Base-by-base conservation (phyloP, 2,113 vertebrate genomes). In the Erinaceus europaeus region DNA sequence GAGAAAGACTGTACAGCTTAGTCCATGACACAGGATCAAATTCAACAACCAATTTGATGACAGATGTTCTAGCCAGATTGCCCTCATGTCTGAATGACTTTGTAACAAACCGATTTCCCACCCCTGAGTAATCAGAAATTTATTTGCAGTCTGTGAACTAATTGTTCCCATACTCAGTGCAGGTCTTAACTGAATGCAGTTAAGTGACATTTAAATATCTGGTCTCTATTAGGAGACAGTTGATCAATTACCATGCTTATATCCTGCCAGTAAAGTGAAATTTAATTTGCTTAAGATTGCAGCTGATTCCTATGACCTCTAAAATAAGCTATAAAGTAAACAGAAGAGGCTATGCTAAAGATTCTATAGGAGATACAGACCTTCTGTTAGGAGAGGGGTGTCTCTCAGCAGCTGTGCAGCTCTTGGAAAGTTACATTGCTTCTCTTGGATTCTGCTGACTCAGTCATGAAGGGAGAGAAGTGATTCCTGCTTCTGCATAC, bases 111-210 rank as follows among this genome's bases (percentile, higher is more conserved):
- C 55, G 21, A 75, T 88, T 1, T 73, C 29, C 68, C 59, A 64
- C 68, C 62, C 84, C 68, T 59, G 52, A 84, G 76, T 29, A 83
- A 91, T 80, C 86, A 88, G 72, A 88, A 67, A 90, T 86, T 90
- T 92, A 90, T 86, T 86, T 91, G 55, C 46, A 77, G 40, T 84
- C 76, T 88, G 46, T 91, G 62, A 68, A 76, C 72, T 90, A 94
- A 94, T 86, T 86, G 86, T 88, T 91, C 91, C 76, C 92, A 94
- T 91, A 86, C 80, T 34, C 40, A 93, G 80, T 32, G 27, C 57
- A 88, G 86, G 81, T 76, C 62, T 64, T 77, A 84, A 80, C 40
- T 86, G 62, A 91, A 83, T 76, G 61, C 44, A 7, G 42, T 46
- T 72, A 84, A 64, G 64, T 73, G 40, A 86, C 86, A 77, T 80